Conservation (phyloP, 2,113 vertebrate genomes). For the Ariopsis seemanni region DNA sequence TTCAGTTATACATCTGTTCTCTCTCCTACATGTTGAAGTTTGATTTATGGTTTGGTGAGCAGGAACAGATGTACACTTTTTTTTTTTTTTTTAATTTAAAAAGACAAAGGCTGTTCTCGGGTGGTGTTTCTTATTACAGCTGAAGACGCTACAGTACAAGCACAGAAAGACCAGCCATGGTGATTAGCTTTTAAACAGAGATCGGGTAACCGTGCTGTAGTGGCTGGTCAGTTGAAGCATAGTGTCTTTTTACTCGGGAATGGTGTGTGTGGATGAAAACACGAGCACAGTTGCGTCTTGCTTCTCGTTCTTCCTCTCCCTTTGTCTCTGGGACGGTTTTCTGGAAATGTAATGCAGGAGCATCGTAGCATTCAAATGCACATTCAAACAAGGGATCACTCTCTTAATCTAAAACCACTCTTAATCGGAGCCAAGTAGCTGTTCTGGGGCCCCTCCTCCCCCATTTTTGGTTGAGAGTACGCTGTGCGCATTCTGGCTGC, state of each 20-base stretch:
- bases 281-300: background rate
- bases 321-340: background rate
- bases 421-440: background rate
- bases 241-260: background rate
- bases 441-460: too few relatives aligned
- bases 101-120: background rate
- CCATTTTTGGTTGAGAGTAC: too few relatives aligned
- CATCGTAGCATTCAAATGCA: background rate
- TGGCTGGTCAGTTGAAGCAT: background rate
- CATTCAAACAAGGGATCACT: background rate
- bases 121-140: background rate
- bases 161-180: background rate
- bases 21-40: background rate
- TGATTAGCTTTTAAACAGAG: background rate
- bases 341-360: constrained; percentile 10
- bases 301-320: background rate
- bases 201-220: background rate
- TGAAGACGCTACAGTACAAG: background rate
- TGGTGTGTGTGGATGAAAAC: too few relatives aligned
- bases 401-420: too few relatives aligned
- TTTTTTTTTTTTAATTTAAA: too few relatives aligned
- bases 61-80: constrained; percentile 40
- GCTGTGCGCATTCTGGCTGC: too few relatives aligned
- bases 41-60: constrained; percentile 5
- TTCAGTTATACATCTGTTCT: background rate